Percentiles rank a stretch among this genome's conserved stretches.
Evolutionary conservation across 2,888 invertebrate genomes (phyloP).

Genomic region (Drosophila atroscutellata): DNA sequence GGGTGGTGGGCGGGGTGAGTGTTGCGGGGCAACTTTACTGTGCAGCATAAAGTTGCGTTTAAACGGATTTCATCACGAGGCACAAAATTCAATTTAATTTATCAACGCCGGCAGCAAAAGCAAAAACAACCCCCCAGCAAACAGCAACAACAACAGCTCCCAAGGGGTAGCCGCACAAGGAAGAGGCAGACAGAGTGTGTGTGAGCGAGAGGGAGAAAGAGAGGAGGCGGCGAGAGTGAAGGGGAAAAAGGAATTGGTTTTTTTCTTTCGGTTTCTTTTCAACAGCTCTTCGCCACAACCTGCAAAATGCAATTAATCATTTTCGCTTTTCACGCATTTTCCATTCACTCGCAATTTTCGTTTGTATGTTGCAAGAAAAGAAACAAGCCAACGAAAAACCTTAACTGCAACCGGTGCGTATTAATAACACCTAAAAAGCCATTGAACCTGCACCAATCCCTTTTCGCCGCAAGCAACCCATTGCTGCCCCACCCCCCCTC

Average conservation of each 20-base stretch:
- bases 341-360: not conserved
- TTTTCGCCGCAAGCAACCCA: not conserved
- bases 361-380: not conserved
- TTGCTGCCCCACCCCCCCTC: not conserved
- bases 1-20: not conserved
- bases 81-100: conserved; percentile 75
- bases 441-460: not conserved
- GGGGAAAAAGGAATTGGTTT: not conserved
- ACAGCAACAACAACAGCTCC: not conserved
- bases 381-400: not conserved
- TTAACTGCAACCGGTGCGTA: not conserved
- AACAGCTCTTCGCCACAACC: not conserved
- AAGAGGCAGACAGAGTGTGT: not conserved
- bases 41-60: conserved; percentile 63
- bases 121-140: conserved; percentile 43
- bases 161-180: not conserved
- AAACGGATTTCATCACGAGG: conserved; percentile 72
- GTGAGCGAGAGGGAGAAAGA: not conserved
- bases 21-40: conserved; percentile 8
- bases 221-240: not conserved
- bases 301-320: conserved; percentile 69
- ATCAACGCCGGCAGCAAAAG: conserved; percentile 46
- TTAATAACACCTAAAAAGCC: not conserved
- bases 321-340: conserved; percentile 29
- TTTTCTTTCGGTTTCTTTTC: conserved; percentile 1